Base-by-base conservation (phyloP, 1,140 invertebrate species). In the Drosophila repleta region DNA sequence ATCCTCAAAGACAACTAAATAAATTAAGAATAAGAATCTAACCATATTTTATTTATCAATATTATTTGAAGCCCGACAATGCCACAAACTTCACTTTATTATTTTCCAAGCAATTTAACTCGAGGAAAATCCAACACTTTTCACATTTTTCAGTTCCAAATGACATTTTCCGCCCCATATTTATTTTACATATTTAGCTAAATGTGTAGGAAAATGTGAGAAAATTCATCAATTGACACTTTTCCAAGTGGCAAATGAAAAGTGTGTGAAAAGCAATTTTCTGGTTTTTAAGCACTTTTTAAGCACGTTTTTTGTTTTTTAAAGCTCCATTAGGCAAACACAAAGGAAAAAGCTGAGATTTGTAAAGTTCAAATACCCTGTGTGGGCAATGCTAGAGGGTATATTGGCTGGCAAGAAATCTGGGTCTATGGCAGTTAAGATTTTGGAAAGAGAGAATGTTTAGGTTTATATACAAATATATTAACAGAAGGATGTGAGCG, bases 321-420 rank as follows among this genome's bases (percentile, higher is more conserved):
- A 41, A 43, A 24, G 26, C 8, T 70, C 58, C 66, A 63, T 46
- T 46, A 53, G 39, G 49, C 41, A 43, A 13, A 18, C 18, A 48
- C 17, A 13, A 17, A 15, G n/a, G 1, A 10, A 45, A 26, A 29
- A 53, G 7, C 20, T 18, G 37, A 45, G 21, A n/a, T 26, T 56
- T 11, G 15, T 17, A 29, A 39, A 11, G 13, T 45, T 29, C 26
- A 13, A 17, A 18, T 5, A 7, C 32, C 18, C 15, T 21, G 26
- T 1, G 6, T 18, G 29, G 15, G 11, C 21, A 39, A 18, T 46
- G 7, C 13, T 1, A 13, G 10, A 3, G 45, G 45, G 11, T 21
- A 46, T 10, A 13, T n/a, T 20, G n/a, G n/a, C 11, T 55, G 0
- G 37, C 0, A 43, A 0, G 0, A 4, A n/a, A n/a, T n/a, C n/a